Evolutionary conservation across 2,888 invertebrate species (phyloP).

Genomic region (Agrilus cyanescens): DNA sequence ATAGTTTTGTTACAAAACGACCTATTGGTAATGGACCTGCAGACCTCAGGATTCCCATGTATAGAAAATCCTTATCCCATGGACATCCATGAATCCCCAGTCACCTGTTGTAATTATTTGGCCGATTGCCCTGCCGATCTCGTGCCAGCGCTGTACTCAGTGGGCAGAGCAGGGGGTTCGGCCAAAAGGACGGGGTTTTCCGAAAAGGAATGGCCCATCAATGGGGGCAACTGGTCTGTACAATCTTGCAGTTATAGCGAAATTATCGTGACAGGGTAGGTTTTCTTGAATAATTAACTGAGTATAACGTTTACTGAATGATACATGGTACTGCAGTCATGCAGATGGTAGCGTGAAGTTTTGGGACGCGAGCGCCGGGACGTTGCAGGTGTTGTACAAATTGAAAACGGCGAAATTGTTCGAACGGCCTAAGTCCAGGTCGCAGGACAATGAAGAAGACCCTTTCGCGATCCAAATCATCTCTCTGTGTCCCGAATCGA

Average conservation of each 20-base stretch:
- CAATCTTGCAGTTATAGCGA: constrained; percentile 95
- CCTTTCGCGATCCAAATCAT: constrained; percentile 84
- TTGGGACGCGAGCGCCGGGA: constrained; percentile 97
- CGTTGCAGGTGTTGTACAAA: constrained; percentile 93
- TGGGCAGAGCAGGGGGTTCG: constrained; percentile 59
- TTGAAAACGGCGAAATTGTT: constrained; percentile 91
- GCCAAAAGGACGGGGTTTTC: constrained; percentile 74
- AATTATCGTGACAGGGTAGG: constrained; percentile 93
- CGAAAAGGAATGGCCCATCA: constrained; percentile 91
- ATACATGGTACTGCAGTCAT: constrained; percentile 68
- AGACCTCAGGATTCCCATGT: constrained; percentile 91
- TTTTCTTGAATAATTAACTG: constrained; percentile 9
- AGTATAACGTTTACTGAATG: not conserved
- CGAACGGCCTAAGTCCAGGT: constrained; percentile 57
- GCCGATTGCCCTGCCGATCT: constrained; percentile 97
- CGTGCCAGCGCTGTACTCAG: constrained; percentile 95
- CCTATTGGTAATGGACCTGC: constrained; percentile 94
- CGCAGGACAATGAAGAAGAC: constrained; percentile 64
- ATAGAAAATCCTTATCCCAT: constrained; percentile 99
- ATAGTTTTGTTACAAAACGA: constrained; percentile 96
- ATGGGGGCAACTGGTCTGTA: constrained; percentile 93
- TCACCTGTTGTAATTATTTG: constrained; percentile 92
- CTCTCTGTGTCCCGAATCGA: constrained; percentile 87
- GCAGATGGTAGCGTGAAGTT: constrained; percentile 98
- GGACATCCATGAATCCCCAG: constrained; percentile 98